Evolutionary conservation across 2,113 vertebrate genomes (phyloP).

Genomic region (Tapirus terrestris): DNA sequence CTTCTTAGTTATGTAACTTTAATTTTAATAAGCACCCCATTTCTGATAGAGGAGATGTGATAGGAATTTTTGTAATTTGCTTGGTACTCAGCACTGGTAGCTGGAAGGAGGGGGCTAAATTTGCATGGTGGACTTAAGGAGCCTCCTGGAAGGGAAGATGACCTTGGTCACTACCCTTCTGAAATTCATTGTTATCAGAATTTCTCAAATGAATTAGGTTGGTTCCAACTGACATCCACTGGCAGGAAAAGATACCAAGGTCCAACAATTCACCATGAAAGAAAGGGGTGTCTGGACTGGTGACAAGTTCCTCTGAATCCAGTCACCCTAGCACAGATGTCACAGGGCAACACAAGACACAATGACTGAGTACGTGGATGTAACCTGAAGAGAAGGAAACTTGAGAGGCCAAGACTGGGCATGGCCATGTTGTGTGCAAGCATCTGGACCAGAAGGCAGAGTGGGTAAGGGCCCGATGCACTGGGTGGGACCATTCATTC

Average conservation of each 20-base stretch:
- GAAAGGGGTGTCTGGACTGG: not conserved
- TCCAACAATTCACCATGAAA: not conserved
- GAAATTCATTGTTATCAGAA: not conserved
- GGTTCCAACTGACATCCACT: not conserved
- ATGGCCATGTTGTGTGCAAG: not conserved
- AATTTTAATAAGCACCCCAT: not conserved
- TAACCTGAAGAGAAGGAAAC: not conserved
- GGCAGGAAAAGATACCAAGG: not conserved
- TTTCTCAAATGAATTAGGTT: conserved; percentile 5
- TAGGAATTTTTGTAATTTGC: not conserved
- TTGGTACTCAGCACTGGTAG: not conserved
- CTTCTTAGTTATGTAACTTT: not conserved
- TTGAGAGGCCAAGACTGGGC: not conserved
- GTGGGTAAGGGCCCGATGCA: fast-evolving
- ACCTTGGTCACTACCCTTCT: not conserved
- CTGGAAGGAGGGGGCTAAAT: not conserved
- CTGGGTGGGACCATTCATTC: not conserved
- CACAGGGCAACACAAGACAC: not conserved
- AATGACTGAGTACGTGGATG: not conserved
- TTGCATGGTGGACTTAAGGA: not conserved
- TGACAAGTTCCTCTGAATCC: not conserved
- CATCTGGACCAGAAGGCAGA: not conserved
- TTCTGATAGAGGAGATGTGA: not conserved
- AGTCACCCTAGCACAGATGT: not conserved
- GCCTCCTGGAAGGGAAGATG: not conserved